These are phyloP conservation scores for Choristoneura fumiferana DNA, from an alignment of 1,140 invertebrate genomes.

Conservation along the genomic window DNA sequence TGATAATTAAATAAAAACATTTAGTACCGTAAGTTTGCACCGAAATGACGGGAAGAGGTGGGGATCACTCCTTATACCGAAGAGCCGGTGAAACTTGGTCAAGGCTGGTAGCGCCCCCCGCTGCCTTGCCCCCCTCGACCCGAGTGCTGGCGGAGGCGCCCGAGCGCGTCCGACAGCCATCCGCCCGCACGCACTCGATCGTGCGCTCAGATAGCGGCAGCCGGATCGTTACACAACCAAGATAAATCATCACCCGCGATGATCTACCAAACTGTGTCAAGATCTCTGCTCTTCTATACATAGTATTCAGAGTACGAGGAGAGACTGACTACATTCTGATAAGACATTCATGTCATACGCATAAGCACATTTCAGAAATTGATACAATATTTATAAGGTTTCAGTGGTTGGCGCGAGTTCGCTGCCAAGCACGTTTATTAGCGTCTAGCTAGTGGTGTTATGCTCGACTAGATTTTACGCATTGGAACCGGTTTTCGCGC, in stretches of 20 bases:
- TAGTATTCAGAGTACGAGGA: conserved; percentile 10
- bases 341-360: conserved; percentile 7
- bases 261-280: conserved; percentile 68
- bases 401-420: not conserved
- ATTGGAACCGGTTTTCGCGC: conserved; percentile 41
- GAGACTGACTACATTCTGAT: conserved; percentile 12
- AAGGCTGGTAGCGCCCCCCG: conserved; percentile 59
- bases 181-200: conserved; percentile 50
- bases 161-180: conserved; percentile 51
- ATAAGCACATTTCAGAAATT: conserved; percentile 31
- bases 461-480: conserved; percentile 35
- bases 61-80: conserved; percentile 73
- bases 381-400: conserved; percentile 30
- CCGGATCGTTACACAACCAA: conserved; percentile 65
- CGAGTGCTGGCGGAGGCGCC: conserved; percentile 44
- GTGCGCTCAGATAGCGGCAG: conserved; percentile 55
- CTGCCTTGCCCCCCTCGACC: conserved; percentile 30
- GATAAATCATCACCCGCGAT: conserved; percentile 70
- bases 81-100: conserved; percentile 75
- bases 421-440: conserved; percentile 1
- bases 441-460: conserved; percentile 28
- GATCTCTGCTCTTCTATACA: conserved; percentile 45
- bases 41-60: conserved; percentile 75
- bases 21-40: conserved; percentile 44
- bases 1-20: conserved; percentile 62